A percentile compares a stretch with the other conserved stretches of the same genome.
These are phyloP conservation scores for Tragelaphus scriptus DNA, from an alignment of 2,113 vertebrate species.

Conservation along the genomic window DNA sequence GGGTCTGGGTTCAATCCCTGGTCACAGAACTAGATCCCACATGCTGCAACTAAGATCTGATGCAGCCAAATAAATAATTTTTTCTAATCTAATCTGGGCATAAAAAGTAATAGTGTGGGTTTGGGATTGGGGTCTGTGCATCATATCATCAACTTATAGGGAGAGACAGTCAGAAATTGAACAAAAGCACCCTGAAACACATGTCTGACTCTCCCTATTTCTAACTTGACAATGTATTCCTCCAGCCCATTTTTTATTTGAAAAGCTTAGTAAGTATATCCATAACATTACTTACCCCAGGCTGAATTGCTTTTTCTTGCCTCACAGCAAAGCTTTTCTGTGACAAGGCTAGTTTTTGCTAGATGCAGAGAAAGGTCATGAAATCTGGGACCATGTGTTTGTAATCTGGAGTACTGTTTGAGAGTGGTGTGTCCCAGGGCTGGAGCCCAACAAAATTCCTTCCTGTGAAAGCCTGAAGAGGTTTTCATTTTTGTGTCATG, in stretches of 20 bases:
- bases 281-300: background rate
- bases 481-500: background rate
- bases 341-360: background rate
- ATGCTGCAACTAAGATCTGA: background rate
- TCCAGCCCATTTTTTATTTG: background rate
- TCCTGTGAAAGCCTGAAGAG: background rate
- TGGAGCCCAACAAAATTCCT: background rate
- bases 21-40: background rate
- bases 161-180: background rate
- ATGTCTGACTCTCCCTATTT: background rate
- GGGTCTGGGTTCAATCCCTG: background rate
- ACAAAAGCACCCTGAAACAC: background rate
- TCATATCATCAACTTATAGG: background rate
- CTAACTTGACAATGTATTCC: background rate
- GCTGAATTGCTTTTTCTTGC: constrained; percentile 1
- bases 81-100: background rate
- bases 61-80: background rate
- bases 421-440: background rate
- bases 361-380: background rate
- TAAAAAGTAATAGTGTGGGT: background rate
- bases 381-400: background rate
- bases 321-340: background rate
- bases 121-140: background rate
- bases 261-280: constrained; percentile 22
- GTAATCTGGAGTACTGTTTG: background rate